These are phyloP conservation scores for Anableps anableps DNA, from an alignment of 2,797 vertebrate genomes.

Conservation along the genomic window DNA sequence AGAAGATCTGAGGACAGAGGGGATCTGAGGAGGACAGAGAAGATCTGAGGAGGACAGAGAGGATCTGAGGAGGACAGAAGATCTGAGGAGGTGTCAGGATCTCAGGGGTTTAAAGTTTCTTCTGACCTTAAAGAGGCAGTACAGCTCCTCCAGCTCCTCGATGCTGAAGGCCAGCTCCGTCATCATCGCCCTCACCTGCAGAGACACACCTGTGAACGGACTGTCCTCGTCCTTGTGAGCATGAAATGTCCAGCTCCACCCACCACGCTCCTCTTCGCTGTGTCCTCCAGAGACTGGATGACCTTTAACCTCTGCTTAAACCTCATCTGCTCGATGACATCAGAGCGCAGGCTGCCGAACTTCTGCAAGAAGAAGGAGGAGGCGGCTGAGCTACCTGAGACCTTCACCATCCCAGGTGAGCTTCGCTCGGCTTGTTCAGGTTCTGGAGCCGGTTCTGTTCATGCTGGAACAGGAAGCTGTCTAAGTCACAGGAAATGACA, in stretches of 20 bases:
- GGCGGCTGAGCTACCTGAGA: background rate
- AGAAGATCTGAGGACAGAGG: background rate
- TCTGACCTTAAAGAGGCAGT: conserved; percentile 95
- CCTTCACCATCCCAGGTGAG: background rate
- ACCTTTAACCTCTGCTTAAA: conserved; percentile 98
- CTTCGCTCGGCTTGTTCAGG: too few species aligned
- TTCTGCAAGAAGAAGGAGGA: conserved; percentile 79
- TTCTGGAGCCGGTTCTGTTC: too few species aligned
- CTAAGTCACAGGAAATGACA: background rate
- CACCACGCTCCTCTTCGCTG: conserved; percentile 97
- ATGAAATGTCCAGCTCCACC: conserved; percentile 39
- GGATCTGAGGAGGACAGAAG: background rate
- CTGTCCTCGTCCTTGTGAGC: background rate
- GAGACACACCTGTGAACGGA: conserved; percentile 20
- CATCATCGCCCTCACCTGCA: conserved; percentile 93
- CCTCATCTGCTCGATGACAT: conserved; percentile 97
- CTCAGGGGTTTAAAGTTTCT: background rate
- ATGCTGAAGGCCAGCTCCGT: conserved; percentile 93
- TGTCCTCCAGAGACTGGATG: conserved; percentile 97
- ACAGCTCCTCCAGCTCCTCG: conserved; percentile 95
- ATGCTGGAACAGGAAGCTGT: too few species aligned
- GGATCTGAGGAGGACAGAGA: background rate
- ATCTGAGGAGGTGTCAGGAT: too few species aligned
- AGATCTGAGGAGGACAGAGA: background rate
- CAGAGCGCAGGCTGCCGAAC: conserved; percentile 89